A percentile compares a stretch with the other conserved stretches of the same genome.
These are phyloP conservation scores for Drosophila robusta DNA, from an alignment of 2,888 invertebrate genomes.

Conservation along the genomic window DNA sequence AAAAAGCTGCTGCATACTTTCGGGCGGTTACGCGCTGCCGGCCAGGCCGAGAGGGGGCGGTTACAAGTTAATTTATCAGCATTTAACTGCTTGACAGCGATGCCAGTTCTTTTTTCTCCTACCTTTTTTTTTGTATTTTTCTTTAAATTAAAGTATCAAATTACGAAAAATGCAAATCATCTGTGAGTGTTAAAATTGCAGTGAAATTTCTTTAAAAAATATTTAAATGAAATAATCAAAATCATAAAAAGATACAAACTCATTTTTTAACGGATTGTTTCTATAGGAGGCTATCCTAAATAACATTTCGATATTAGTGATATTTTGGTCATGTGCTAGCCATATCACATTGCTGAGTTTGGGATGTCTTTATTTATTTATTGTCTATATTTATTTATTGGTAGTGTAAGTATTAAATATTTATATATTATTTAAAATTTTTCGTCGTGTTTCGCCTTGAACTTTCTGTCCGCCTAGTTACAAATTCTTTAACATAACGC, in stretches of 20 bases:
- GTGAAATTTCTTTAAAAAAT: neutral
- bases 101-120: slow-evolving; percentile 25
- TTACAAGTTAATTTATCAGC: slow-evolving; percentile 79
- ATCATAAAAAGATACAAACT: no score
- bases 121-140: neutral
- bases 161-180: slow-evolving; percentile 18
- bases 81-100: slow-evolving; percentile 75
- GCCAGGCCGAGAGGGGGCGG: slow-evolving; percentile 33
- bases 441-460: no score
- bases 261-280: no score
- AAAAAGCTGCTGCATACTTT: slow-evolving; percentile 58
- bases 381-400: no score
- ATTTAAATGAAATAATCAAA: neutral
- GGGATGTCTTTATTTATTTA: no score
- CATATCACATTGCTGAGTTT: no score
- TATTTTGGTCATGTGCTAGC: no score
- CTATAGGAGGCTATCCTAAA: no score
- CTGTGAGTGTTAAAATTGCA: neutral
- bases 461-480: no score
- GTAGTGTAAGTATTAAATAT: no score
- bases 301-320: no score
- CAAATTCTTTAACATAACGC: neutral
- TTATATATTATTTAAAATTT: no score
- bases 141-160: slow-evolving; percentile 47
- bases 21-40: slow-evolving; percentile 5